Evolutionary conservation across 2,797 vertebrate genomes (phyloP).

Genomic region (Anguilla pacifica): DNA sequence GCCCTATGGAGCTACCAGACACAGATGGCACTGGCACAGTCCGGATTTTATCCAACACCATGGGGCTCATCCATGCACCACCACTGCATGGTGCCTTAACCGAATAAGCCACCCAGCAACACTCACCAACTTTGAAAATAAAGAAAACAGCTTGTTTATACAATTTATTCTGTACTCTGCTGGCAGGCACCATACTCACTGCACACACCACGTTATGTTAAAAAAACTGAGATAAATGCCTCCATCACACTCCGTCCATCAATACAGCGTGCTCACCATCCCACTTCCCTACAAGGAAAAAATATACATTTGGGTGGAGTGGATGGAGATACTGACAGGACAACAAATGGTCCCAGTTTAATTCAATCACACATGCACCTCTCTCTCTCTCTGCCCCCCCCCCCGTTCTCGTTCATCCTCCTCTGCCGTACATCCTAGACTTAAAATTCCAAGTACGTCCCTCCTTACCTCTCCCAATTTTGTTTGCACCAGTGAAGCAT

Average conservation of each 20-base stretch:
- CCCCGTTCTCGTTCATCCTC: background rate
- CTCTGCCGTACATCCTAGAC: conserved; percentile 20
- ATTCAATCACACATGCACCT: background rate
- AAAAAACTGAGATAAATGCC: conserved; percentile 16
- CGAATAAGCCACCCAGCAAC: background rate
- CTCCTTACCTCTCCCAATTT: background rate
- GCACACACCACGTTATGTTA: conserved; percentile 18
- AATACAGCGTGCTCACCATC: background rate
- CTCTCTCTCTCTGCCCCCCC: background rate
- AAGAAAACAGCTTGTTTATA: background rate
- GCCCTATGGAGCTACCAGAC: background rate
- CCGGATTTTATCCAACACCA: background rate
- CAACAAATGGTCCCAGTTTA: conserved; percentile 8
- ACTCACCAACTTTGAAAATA: background rate
- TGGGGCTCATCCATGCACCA: background rate
- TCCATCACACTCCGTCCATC: background rate
- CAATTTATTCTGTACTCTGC: conserved; percentile 23
- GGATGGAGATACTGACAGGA: conserved; percentile 20
- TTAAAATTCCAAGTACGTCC: background rate
- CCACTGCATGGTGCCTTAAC: background rate
- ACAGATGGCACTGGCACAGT: background rate
- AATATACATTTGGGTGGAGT: background rate
- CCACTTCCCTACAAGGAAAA: background rate
- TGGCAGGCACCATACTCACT: conserved; percentile 3
- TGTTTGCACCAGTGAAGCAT: background rate